These are phyloP conservation scores for Melieria crassipennis DNA, from an alignment of 2,888 invertebrate genomes.

Conservation along the genomic window DNA sequence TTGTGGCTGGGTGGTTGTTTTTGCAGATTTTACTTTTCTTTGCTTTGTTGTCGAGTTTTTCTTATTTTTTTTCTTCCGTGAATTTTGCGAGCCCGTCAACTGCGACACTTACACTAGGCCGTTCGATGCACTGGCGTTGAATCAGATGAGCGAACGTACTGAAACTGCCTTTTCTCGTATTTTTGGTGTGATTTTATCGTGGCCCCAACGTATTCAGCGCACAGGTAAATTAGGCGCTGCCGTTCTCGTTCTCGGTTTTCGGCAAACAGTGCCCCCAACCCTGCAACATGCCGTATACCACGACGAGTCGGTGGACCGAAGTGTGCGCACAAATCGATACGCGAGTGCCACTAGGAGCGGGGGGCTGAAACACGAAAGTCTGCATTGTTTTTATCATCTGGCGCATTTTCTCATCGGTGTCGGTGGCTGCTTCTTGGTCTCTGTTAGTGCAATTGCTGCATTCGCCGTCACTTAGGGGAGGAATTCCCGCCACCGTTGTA, in stretches of 20 bases:
- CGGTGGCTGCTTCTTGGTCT: not conserved
- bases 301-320: not conserved
- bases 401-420: not conserved
- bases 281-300: too few relatives aligned
- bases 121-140: not conserved
- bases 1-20: not conserved
- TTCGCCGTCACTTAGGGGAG: too few relatives aligned
- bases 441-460: too few relatives aligned
- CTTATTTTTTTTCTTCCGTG: not conserved
- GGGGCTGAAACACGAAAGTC: too few relatives aligned
- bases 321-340: conserved; percentile 2
- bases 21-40: not conserved
- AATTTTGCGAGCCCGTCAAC: not conserved
- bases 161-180: not conserved
- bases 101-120: not conserved
- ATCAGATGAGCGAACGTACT: not conserved
- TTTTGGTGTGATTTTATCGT: not conserved
- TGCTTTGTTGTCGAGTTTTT: not conserved
- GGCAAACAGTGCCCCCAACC: too few relatives aligned
- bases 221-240: not conserved
- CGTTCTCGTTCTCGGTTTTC: conserved; percentile 1
- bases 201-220: not conserved
- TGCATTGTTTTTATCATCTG: too few relatives aligned
- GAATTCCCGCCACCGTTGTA: too few relatives aligned
- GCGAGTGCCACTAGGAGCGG: not conserved